Evolutionary conservation across 2,797 vertebrate genomes (phyloP), one percentile per base, ranked within the genome.

Genomic region (Myioborus melanocephalus): DNA sequence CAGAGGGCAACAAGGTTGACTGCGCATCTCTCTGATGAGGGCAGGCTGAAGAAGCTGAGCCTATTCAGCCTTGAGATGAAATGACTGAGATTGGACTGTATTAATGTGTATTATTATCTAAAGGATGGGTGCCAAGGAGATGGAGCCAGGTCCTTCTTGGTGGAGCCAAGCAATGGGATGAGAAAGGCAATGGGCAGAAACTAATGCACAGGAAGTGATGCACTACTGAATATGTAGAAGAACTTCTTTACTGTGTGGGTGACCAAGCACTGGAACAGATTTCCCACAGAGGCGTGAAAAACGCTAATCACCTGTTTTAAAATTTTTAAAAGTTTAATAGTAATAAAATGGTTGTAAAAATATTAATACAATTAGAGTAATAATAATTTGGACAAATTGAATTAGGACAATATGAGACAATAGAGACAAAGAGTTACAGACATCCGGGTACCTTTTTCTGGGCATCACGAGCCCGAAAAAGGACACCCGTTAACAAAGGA

Each of bases 1-100:
- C 0, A 4, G 14, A 55, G 12, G 21, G 17, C 30, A 63, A 15
- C 34, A 55, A 26, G 9, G 49, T 3, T 63, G 3, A 7, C 1
- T 35, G 9, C 56, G 22, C 49, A 56, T 43, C 41, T 19, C 2
- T 63, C 26, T 22, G 63, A 41, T 0, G 4, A 56, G 47, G 32
- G 37, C 10, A 50, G 19, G 35, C 50, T 37, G 43, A 57, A 55
- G 27, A 49, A 64, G 27, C 32, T 64, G 32, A 18, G 22, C 14
- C 14, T 78, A 21, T 86, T 63, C 57, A 79, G 43, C 32, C 14
- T 27, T 21, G 35, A 43, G 35, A 70, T 34, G 24, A 47, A 30
- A 49, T 47, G 11, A 35, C 43, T 49, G 43, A 56, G 15, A 43
- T 3, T 30, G 17, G 15, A 28, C 23, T 4, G 27, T 14, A 23